A percentile compares a stretch with the other conserved stretches of the same genome.
Evolutionary conservation across 2,888 invertebrate species (phyloP).

Genomic region (Acronicta leporina): DNA sequence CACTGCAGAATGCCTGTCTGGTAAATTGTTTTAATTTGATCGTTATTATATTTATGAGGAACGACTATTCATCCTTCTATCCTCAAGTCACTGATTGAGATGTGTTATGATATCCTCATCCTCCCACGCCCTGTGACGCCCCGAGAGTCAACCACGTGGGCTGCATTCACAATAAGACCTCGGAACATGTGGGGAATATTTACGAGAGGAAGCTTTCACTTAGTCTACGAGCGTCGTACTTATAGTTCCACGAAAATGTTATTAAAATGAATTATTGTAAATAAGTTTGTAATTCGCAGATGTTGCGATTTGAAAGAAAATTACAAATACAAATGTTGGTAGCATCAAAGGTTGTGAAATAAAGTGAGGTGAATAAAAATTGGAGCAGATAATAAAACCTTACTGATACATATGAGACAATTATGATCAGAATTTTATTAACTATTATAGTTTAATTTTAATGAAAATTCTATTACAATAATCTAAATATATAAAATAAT

Average conservation of each 20-base stretch:
- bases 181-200: slow-evolving; percentile 35
- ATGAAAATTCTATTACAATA: too few species aligned
- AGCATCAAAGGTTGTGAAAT: too few species aligned
- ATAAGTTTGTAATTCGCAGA: too few species aligned
- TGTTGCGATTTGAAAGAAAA: too few species aligned
- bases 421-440: too few species aligned
- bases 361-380: too few species aligned
- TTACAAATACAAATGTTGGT: too few species aligned
- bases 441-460: too few species aligned
- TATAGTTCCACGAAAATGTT: background rate
- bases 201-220: slow-evolving; percentile 15
- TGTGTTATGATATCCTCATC: slow-evolving; percentile 44
- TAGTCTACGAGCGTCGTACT: slow-evolving; percentile 22
- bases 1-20: slow-evolving; percentile 50
- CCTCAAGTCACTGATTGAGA: slow-evolving; percentile 39
- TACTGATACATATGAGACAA: too few species aligned
- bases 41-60: slow-evolving; percentile 50
- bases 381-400: too few species aligned
- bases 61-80: slow-evolving; percentile 48
- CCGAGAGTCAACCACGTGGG: slow-evolving; percentile 32
- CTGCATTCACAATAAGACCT: slow-evolving; percentile 41
- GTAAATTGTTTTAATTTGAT: slow-evolving; percentile 59
- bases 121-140: slow-evolving; percentile 18
- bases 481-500: too few species aligned
- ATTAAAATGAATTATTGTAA: slow-evolving; percentile 5